Base-by-base conservation (phyloP, 2,113 vertebrate species). In the Dasyurus viverrinus region DNA sequence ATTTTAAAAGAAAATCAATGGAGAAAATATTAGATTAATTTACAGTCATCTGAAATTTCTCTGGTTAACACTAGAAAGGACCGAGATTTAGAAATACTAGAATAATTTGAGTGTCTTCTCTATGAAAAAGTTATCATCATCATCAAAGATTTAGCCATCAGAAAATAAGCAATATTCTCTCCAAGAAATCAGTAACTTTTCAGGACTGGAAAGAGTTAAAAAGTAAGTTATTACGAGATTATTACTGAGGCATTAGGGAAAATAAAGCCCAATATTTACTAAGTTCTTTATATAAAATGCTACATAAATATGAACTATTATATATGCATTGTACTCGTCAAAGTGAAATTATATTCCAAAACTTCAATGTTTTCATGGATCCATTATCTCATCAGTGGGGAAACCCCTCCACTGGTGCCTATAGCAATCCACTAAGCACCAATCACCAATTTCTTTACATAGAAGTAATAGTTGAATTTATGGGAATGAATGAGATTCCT, bases 81-180 rank as follows among this genome's bases (percentile, higher is more conserved):
- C 93, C 89, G 55, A 93, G 53, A 89, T n/a, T 46, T 92, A 54
- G 52, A 76, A 84, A 92, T 30, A 25, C 36, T 90, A 89, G 84
- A 36, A 60, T 53, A 36, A 57, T 10, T 10, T 50, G 68, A 76
- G 0, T 42, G 0, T 47, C 91, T 52, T 57, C n/a, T 53, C n/a
- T 47, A 9, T 1, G 24, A 12, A 23, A 1, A 0, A 5, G 12
- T 5, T 8, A 7, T 27, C 53, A 0, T 14, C 30, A 36, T 12
- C 57, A 89, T 12, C 91, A 27, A 1, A 8, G 5, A 23, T 89
- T 89, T 53, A 30, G 89, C 48, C 7, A 16, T 27, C 53, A 90
- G 19, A 54, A 2, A 42, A 2, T 26, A 76, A 92, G 53, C 14
- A 42, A 76, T 27, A 54, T 90, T 57, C 93, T 53, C 76, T 48